Evolutionary conservation across 1,140 invertebrate species (phyloP).

Genomic region (Drosophila santomea): DNA sequence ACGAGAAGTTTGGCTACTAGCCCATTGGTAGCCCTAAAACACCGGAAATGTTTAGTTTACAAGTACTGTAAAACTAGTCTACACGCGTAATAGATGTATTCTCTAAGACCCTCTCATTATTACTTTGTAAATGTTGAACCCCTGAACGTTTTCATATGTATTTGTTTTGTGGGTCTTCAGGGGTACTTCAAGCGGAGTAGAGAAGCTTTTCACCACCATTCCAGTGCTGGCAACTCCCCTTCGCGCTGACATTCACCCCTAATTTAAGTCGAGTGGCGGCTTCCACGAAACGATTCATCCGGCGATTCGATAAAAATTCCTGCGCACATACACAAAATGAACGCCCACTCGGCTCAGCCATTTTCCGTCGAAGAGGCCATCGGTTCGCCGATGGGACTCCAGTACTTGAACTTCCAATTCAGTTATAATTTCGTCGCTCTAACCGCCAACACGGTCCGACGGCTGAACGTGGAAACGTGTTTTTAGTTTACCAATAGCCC

Average conservation of each 20-base stretch:
- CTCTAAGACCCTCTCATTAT: conserved; percentile 40
- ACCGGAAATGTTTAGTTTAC: conserved; percentile 14
- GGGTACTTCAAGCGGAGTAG: conserved; percentile 2
- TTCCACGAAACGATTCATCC: conserved; percentile 48
- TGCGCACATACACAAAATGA: conserved; percentile 70
- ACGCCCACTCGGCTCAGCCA: conserved; percentile 40
- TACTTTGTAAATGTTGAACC: conserved; percentile 39
- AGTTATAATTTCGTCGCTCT: conserved; percentile 81
- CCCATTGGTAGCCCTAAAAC: conserved; percentile 6
- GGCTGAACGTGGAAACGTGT: conserved; percentile 48
- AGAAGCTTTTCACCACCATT: conserved; percentile 45
- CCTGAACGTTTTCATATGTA: neutral
- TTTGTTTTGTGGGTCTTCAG: neutral
- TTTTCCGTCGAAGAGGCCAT: conserved; percentile 32
- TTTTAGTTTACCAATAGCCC: conserved; percentile 40
- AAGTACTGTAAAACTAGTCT: conserved; percentile 21
- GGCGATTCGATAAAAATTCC: conserved; percentile 55
- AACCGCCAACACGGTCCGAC: conserved; percentile 69
- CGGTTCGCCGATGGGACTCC: conserved; percentile 71
- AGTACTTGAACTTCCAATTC: conserved; percentile 82
- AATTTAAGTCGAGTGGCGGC: conserved; percentile 30
- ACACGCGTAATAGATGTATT: conserved; percentile 32
- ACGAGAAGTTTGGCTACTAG: conserved; percentile 93
- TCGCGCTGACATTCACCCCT: conserved; percentile 20
- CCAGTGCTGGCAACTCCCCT: conserved; percentile 42